Evolutionary conservation across 2,113 vertebrate genomes (phyloP), one percentile per base, ranked within the genome.

Genomic region (Apaloderma vittatum): DNA sequence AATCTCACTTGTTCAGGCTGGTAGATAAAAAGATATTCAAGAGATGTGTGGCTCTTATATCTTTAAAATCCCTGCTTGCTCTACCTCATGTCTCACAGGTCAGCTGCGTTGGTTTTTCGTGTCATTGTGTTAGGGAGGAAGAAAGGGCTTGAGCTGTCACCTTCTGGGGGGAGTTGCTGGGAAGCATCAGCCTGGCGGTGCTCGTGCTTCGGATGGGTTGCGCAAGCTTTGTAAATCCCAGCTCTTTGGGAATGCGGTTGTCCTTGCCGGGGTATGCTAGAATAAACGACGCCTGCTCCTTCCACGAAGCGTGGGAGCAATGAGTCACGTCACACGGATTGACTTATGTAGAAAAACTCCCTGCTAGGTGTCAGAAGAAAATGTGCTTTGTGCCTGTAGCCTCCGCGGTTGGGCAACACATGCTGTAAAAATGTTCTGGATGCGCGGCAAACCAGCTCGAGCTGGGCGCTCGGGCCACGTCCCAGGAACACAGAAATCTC

Each of bases 341-440:
- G 91, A 34, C 89, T 96, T 93, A 89, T 36, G 66, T 63, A 94
- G 79, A 66, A 95, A 72, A 94, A 57, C 67, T 95, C 94, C 86
- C 93, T 95, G 80, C 86, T 96, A 96, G 96, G 96, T 97, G 95
- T 97, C 94, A 94, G 96, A 89, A 59, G 86, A 71, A 92, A 96
- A 96, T 96, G 94, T 84, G 89, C 86, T 96, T 72, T 78, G 26
- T 91, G 94, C 86, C 89, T 91, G 66, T 65, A 89, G 86, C 84
- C 81, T 89, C 93, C 94, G 93, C 13, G 95, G 93, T 94, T 29
- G 29, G 91, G 86, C 91, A 94, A 75, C 89, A 88, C 96, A 95
- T 96, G 96, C 91, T 95, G 80, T 82, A 96, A 96, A 93, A 96
- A 96, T 96, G 89, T 95, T 78, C 86, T 91, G 94, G 94, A 74